Base-by-base conservation (phyloP, 2,113 vertebrate species). In the Labeo rohita region DNA sequence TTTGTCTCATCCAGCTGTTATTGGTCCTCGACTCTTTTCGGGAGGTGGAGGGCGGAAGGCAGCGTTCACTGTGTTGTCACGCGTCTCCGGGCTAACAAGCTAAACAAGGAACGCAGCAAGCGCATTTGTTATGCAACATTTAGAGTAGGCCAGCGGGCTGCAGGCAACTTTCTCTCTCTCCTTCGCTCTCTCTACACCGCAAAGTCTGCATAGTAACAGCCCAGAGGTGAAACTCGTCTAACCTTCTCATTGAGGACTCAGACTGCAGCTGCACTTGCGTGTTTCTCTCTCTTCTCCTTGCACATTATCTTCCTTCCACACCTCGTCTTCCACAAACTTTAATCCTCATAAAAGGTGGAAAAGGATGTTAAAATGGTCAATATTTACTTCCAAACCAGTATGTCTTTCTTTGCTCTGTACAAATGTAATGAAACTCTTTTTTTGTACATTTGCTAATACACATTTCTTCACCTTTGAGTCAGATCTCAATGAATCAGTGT, bases 181-280 rank as follows among this genome's bases (percentile, higher is more conserved):
- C 28, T 28, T 70, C 8, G 45, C n/a, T 73, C 70, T 34, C 74
- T 18, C 75, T 59, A 54, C 23, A 13, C 59, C 13, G 63, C 74
- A 56, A 54, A 80, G 80, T 83, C 82, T 86, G 83, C 88, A 88
- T 85, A 54, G n/a, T 90, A 90, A 88, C 89, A 87, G 85, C 84
- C 73, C 39, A 70, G 74, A 82, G 77, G 70, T 81, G 76, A 86
- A 77, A 74, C 83, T 56, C 61, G 59, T 65, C 79, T 65, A 82
- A 65, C 89, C 85, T 88, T 86, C 80, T 23, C 16, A 47, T 80
- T 56, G 56, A 28, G 28, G 54, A 45, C 77, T 18, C 49, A 78
- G 49, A 72, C 75, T 79, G 50, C 50, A 34, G 75, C 54, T 68
- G 45, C 34, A 16, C n/a, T 63, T 39, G 36, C 7, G 6, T 50